Evolutionary conservation across 2,113 vertebrate genomes (phyloP), one percentile per base, ranked within the genome.

Genomic region (Globicephala melas): DNA sequence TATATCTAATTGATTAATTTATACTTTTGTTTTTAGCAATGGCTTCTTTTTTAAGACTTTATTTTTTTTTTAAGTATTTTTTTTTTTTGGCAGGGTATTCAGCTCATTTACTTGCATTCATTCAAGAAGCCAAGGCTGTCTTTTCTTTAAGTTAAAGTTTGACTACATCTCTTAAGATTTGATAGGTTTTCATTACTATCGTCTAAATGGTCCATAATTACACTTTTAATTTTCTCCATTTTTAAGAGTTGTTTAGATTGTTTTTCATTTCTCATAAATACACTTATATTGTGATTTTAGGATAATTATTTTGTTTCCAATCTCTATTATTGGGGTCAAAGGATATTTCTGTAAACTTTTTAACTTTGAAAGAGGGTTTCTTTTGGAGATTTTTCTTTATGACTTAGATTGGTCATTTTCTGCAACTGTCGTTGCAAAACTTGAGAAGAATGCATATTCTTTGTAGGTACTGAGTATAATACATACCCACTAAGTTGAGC

Each of bases 71-170:
- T 83, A 93, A 93, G 25, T 28, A 38, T 36, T 47, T 55, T 58
- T 71, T 95, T 62, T 44, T 7, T 53, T 10, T 36, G 6, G 10
- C 68, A 11, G 18, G 26, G 47, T 26, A 6, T 58, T 85, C 31
- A 73, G 47, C 21, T 95, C n/a, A 79, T 68, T 95, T 85, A 60
- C 62, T 80, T 91, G 71, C 63, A 89, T 92, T 92, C 81, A 93
- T 82, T 96, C n/a, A 76, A 86, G 53, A 86, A 76, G 58, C 2
- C 6, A 81, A 90, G 18, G 6, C 41, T 15, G 3, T 74, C 53
- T 92, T 82, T 84, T 68, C 67, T 92, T 76, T 62, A 25, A 58
- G 21, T 79, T 86, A 23, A 44, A 10, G 33, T 70, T n/a, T 36
- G 11, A 94, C 88, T n/a, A 50, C 63, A 10, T 74, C 62, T 86